Conservation (phyloP, 2,113 vertebrate species). For the Brienomyrus brachyistius region DNA sequence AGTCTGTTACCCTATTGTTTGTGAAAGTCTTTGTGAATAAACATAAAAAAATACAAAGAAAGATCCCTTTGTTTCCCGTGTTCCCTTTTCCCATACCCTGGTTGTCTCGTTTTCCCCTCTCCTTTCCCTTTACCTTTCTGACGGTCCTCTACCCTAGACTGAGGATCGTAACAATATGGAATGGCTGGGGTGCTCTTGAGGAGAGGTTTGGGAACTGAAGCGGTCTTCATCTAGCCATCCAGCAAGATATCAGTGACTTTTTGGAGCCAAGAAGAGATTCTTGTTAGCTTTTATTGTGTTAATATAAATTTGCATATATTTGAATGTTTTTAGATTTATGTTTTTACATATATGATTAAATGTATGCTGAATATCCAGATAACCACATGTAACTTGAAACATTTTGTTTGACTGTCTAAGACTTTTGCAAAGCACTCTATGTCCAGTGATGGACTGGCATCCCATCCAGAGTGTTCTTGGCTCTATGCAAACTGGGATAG, state of each 20-base stretch:
- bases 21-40: too few relatives aligned
- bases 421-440: neutral
- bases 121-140: too few relatives aligned
- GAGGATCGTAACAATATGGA: too few relatives aligned
- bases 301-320: neutral
- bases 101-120: too few relatives aligned
- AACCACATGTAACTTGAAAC: neutral
- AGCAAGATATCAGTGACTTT: neutral
- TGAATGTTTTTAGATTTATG: neutral
- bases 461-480: neutral
- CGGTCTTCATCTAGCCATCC: neutral
- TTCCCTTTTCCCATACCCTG: too few relatives aligned
- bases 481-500: neutral
- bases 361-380: neutral
- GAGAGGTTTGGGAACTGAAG: neutral
- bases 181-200: neutral
- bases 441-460: neutral
- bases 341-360: neutral
- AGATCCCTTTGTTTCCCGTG: too few relatives aligned
- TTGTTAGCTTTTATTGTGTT: neutral
- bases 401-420: neutral
- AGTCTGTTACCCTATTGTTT: too few relatives aligned
- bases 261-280: neutral
- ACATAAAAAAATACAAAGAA: too few relatives aligned
- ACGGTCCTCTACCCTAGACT: too few relatives aligned